These are phyloP conservation scores for Formica aserva DNA, from an alignment of 2,888 invertebrate species.

Conservation along the genomic window DNA sequence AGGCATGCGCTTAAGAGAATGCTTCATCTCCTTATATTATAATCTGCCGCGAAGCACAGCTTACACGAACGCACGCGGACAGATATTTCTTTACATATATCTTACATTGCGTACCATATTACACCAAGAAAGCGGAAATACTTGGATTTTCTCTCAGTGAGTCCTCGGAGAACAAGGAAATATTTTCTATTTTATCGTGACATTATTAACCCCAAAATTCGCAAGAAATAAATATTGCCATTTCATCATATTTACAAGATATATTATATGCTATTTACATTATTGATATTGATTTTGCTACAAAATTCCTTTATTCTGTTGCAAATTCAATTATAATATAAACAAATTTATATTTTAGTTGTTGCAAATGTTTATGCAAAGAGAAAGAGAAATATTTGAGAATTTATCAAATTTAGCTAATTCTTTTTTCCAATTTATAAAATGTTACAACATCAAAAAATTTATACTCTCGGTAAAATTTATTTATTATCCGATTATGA, in stretches of 20 bases:
- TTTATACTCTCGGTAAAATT: not conserved
- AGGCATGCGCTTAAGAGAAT: slow-evolving; percentile 41
- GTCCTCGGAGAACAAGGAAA: slow-evolving; percentile 15
- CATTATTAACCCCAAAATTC: slow-evolving; percentile 37
- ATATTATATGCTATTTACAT: not conserved
- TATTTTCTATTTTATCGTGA: slow-evolving; percentile 45
- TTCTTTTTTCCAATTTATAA: not conserved
- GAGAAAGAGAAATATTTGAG: not conserved
- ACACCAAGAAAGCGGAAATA: slow-evolving; percentile 26
- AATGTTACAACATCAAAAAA: not conserved
- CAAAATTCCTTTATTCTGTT: not conserved
- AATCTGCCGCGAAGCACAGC: slow-evolving; percentile 53
- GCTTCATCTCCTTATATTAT: slow-evolving; percentile 49
- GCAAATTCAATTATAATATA: slow-evolving; percentile 20
- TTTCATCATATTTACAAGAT: not conserved
- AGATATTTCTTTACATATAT: slow-evolving; percentile 53
- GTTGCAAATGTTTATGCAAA: not conserved
- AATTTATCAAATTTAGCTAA: not conserved
- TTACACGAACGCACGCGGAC: slow-evolving; percentile 22
- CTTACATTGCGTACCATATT: slow-evolving; percentile 50
- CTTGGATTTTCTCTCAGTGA: slow-evolving; percentile 20
- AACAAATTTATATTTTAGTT: not conserved
- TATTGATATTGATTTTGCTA: not conserved
- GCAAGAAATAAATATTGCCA: slow-evolving; percentile 28
- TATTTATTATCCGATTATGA: not conserved